These are phyloP conservation scores for Zaprionus kolodkinae DNA, from an alignment of 1,140 invertebrate genomes.

Conservation along the genomic window DNA sequence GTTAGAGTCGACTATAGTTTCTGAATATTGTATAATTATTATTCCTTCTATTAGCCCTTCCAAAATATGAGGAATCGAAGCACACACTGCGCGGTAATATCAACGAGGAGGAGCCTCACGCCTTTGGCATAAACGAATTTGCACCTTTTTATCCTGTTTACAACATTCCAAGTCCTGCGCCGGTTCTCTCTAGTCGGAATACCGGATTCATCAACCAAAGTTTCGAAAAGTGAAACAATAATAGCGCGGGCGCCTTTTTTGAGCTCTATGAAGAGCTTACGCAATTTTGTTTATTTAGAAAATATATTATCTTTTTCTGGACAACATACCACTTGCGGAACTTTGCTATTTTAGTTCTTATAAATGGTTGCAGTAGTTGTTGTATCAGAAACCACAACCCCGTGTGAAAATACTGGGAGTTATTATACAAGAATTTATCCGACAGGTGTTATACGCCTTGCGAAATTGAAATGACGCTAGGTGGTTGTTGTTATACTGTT, in stretches of 20 bases:
- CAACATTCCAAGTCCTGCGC: slow-evolving; percentile 66
- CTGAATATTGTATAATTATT: neutral
- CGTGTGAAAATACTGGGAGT: neutral
- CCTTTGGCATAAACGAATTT: slow-evolving; percentile 73
- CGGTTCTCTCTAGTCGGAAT: slow-evolving; percentile 44
- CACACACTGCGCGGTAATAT: slow-evolving; percentile 70
- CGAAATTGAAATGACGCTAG: too few relatives aligned
- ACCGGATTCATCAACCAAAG: slow-evolving; percentile 63
- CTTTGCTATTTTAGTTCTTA: neutral
- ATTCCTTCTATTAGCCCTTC: slow-evolving; percentile 44
- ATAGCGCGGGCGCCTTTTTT: neutral
- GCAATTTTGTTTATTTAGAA: slow-evolving; percentile 20
- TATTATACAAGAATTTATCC: neutral
- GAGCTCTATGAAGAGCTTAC: neutral
- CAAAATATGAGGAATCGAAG: slow-evolving; percentile 67
- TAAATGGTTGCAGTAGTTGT: neutral
- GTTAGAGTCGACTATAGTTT: neutral
- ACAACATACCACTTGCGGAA: slow-evolving; percentile 5
- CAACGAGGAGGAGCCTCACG: slow-evolving; percentile 76
- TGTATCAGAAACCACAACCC: neutral
- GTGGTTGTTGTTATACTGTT: too few relatives aligned
- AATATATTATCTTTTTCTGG: slow-evolving; percentile 8
- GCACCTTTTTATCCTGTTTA: slow-evolving; percentile 81
- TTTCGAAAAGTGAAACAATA: slow-evolving; percentile 45
- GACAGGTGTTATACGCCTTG: neutral